Base-by-base conservation (phyloP, 2,113 vertebrate species). In the Pseudorasbora parva region DNA sequence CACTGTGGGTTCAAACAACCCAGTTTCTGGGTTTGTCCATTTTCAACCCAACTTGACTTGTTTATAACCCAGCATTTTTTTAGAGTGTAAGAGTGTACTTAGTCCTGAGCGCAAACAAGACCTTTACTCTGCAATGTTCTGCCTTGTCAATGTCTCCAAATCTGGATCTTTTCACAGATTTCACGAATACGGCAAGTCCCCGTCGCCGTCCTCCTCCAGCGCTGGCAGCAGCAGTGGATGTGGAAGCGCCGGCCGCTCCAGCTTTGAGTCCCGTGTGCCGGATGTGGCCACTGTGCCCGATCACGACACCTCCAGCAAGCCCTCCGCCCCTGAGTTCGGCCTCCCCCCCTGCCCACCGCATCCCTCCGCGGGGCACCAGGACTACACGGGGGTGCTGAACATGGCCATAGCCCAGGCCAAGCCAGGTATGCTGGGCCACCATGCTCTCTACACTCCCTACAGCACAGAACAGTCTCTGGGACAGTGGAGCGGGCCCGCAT, bases 401-500 rank as follows among this genome's bases (percentile, higher is more conserved):
- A 90, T 95, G 92, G 91, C 92, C 69, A 87, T 95, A 88, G 90
- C 94, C 2, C 94, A 94, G 0, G 82, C 88, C 23, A 96, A 96
- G 81, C 89, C 95, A 0, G 93, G 91, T 4, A 62, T 95, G 57
- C 92, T 95, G 0, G 87, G 95, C 0, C 94, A 95, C 80, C 93
- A 94, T 77, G 72, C 85, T 8, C 41, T 96, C 88, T 96, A 96
- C 91, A 85, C 89, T 74, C 94, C 95, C 0, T 96, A 96, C 0
- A 62, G 92, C 45, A 66, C 91, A 0, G 95, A 97, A 88, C 95
- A 96, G 86, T 85, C 93, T 15, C 92, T 96, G 1, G 91, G 91
- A 15, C 96, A 96, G 91, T 97, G 96, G 97, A 90, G 95, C 77
- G 86, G 94, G 14, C 91, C 95, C 3, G 59, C 94, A 2, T 91